phyloP scores from a whole-genome alignment of 92 coral and sea anemone genomes.

The Actinernus sp. region DNA sequence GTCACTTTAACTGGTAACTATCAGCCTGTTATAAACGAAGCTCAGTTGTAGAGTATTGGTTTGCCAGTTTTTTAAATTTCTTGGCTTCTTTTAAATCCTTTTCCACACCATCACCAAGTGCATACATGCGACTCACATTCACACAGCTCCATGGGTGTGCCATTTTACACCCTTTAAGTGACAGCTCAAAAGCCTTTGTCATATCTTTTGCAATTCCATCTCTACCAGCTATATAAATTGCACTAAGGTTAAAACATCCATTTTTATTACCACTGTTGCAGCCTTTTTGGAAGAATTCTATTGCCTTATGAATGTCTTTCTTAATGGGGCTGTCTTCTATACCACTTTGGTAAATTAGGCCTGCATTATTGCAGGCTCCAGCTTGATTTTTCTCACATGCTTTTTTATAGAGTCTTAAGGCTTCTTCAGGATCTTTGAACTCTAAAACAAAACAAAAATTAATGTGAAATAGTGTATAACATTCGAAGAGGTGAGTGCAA shows the following conservation, averaged over 20 bases:
- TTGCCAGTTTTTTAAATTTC: conserved; percentile 87
- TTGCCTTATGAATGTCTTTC: conserved; percentile 85
- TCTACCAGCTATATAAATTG: conserved; percentile 83
- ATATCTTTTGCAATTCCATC: conserved; percentile 88
- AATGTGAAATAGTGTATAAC: too few relatives aligned
- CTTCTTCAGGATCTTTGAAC: conserved; percentile 89
- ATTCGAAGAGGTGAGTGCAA: too few relatives aligned
- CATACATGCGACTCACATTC: conserved; percentile 92
- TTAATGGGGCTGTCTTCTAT: conserved; percentile 65
- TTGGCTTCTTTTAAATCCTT: conserved; percentile 73
- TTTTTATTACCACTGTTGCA: conserved; percentile 80
- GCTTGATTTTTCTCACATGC: conserved; percentile 76
- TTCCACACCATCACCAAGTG: conserved; percentile 91
- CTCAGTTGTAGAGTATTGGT: conserved; percentile 68
- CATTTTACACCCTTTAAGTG: conserved; percentile 87
- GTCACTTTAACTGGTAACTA: too few relatives aligned
- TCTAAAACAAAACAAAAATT: conserved; percentile 41
- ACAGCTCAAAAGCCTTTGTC: conserved; percentile 86
- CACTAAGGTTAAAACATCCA: conserved; percentile 97
- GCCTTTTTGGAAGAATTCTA: conserved; percentile 75
- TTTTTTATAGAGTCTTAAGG: conserved; percentile 77
- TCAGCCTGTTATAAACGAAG: too few relatives aligned
- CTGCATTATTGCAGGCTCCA: conserved; percentile 98
- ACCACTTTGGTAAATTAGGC: conserved; percentile 95
- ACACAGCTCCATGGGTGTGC: conserved; percentile 98